Percentiles rank a stretch among this genome's conserved stretches.
phyloP scores from a whole-genome alignment of 2,113 vertebrate genomes.

The Chamaea fasciata region DNA sequence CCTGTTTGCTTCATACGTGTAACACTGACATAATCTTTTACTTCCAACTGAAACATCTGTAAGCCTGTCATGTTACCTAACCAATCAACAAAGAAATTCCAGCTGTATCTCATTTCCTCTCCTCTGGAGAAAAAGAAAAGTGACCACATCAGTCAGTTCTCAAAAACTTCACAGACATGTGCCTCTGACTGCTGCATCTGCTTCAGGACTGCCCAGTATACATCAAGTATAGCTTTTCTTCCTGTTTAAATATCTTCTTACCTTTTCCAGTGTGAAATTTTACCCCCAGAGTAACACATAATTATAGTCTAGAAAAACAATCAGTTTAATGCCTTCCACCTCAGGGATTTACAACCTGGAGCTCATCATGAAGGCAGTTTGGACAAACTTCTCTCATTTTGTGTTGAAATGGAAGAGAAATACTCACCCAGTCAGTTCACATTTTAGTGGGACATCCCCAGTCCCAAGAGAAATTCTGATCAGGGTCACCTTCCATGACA shows the following conservation, averaged over 20 bases:
- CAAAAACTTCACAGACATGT: neutral
- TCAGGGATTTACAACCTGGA: neutral
- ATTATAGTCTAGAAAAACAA: neutral
- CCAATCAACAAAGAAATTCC: neutral
- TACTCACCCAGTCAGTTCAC: neutral
- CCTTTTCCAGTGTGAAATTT: neutral
- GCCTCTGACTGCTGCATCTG: neutral
- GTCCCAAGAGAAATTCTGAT: neutral
- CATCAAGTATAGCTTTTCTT: neutral
- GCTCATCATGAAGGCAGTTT: neutral
- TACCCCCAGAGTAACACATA: neutral
- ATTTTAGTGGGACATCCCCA: neutral
- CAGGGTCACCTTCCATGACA: neutral
- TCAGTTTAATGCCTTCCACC: neutral
- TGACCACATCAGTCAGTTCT: neutral
- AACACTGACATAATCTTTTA: neutral
- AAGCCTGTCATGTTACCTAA: neutral
- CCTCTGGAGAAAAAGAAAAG: neutral
- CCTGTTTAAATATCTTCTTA: neutral
- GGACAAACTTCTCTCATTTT: neutral
- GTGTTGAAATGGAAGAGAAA: neutral
- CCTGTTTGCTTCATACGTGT: neutral
- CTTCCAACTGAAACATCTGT: neutral
- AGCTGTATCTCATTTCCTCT: neutral
- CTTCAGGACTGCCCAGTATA: neutral